Evolutionary conservation across 2,888 invertebrate species (phyloP), one percentile per base, ranked within the genome.

Genomic region (Drosophila kambysellisi): DNA sequence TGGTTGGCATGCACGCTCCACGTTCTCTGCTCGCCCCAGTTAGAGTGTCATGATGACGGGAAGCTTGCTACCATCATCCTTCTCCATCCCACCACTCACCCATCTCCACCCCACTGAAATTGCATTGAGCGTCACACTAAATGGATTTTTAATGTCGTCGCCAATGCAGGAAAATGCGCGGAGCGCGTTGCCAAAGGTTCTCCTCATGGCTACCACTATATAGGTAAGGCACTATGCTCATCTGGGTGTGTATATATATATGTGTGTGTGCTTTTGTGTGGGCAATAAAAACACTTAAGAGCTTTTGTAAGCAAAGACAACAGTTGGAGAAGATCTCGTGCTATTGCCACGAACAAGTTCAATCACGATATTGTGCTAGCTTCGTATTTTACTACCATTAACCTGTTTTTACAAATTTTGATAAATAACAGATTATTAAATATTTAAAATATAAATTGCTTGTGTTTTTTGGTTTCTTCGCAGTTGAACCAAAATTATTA

Each of bases 121-220:
- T 85, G 88, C 85, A 90, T 57, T 71, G 74, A 85, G 88, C 86
- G 79, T 69, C 70, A 73, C 76, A 76, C 81, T 90, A 91, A 90
- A 91, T 90, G 91, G 91, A 83, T 91, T 91, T 90, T 91, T 90
- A 90, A 90, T 90, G 90, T 91, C 78, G 81, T 82, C 80, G 81
- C 60, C 81, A 88, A 72, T 76, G 90, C 87, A 86, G 90, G 74
- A 72, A 81, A 87, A 86, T 70, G 70, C 69, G 65, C 70, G 43
- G 35, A 53, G 51, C 66, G 65, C 64, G 70, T 74, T 85, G 75
- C 64, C 75, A 86, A 89, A 85, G 85, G 76, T 70, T 81, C 74
- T 65, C 70, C 71, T 76, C 79, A 76, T 61, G 76, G 68, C 76
- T 52, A 58, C 48, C 70, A 70, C 74, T 72, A 70, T 25, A 15